Base-by-base conservation (phyloP, 2,113 vertebrate genomes). In the Ictidomys tridecemlineatus region DNA sequence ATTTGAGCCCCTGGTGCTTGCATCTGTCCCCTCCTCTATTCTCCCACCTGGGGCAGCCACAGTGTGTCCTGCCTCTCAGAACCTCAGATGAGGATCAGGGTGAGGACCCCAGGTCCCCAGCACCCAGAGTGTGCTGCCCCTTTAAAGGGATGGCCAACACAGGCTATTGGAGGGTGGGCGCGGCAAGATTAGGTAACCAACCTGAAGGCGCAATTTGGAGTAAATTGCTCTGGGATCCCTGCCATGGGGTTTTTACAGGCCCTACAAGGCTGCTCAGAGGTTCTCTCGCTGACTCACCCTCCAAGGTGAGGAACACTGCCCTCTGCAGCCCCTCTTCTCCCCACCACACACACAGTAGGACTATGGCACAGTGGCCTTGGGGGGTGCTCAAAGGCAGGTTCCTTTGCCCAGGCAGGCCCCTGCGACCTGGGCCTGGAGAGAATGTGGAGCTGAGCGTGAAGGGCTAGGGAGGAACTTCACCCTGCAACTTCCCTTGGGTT, bases 141-240 rank as follows among this genome's bases (percentile, higher is more conserved):
- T 98, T 98, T 97, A 97, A 98, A 97, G 96, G 94, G 92, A 93
- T 87, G 79, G 86, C 89, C 30, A 20, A 79, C 79, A 65, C 95
- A 83, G 88, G 91, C 89, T 96, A 83, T 91, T 89, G 96, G 95
- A 97, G 83, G 96, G 97, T 98, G 97, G 97, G 97, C 58, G 79
- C 63, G 95, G 97, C 85, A 95, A 90, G 84, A 96, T 98, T 97
- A 98, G 97, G 98, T 98, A 98, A 98, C 91, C 93, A 97, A 98
- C 98, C 98, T 98, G 98, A 98, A 99, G 98, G 91, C 2, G 6
- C 74, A 76, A 97, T 98, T 98, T 96, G 97, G 98, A 98, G 94
- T 98, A 98, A 98, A 98, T 98, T 97, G 96, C 95, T 98, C 98
- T 98, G 98, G 98, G 98, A 98, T 98, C 56, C 24, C 93, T 98